These are phyloP conservation scores for Ridgeia piscesae DNA, from an alignment of 1,140 invertebrate species.

Conservation along the genomic window DNA sequence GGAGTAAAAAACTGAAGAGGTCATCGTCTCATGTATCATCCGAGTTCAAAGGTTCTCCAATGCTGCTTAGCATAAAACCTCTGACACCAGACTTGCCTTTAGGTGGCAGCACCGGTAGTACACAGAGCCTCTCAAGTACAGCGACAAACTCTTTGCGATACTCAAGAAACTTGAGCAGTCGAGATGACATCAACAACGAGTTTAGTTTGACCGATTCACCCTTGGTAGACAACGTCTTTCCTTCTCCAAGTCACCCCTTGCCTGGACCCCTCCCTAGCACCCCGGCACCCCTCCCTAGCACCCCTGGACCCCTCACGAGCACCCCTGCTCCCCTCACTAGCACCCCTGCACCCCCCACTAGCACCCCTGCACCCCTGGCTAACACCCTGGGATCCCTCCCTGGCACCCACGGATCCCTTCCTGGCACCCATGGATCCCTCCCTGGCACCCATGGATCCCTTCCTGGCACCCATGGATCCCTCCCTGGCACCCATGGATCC, in stretches of 20 bases:
- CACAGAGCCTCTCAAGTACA: not conserved
- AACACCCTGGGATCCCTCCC: not conserved
- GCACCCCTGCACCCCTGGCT: not conserved
- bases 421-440: no score
- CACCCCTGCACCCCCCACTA: no score
- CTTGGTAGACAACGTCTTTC: not conserved
- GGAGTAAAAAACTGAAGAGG: not conserved
- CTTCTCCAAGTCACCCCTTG: not conserved
- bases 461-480: no score
- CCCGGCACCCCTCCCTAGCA: not conserved
- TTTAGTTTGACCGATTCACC: not conserved
- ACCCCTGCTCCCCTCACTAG: no score
- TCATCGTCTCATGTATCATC: not conserved
- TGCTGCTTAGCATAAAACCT: conserved; percentile 1
- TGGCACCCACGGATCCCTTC: not conserved
- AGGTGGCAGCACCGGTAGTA: not conserved
- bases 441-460: no score
- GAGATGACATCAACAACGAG: not conserved
- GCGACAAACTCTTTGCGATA: not conserved
- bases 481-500: not conserved
- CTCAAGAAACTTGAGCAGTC: not conserved
- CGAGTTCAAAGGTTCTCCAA: not conserved
- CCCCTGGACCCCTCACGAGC: no score
- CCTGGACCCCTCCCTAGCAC: not conserved
- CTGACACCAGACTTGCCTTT: not conserved